phyloP scores from a whole-genome alignment of 1,140 invertebrate species.

The Popillia japonica region DNA sequence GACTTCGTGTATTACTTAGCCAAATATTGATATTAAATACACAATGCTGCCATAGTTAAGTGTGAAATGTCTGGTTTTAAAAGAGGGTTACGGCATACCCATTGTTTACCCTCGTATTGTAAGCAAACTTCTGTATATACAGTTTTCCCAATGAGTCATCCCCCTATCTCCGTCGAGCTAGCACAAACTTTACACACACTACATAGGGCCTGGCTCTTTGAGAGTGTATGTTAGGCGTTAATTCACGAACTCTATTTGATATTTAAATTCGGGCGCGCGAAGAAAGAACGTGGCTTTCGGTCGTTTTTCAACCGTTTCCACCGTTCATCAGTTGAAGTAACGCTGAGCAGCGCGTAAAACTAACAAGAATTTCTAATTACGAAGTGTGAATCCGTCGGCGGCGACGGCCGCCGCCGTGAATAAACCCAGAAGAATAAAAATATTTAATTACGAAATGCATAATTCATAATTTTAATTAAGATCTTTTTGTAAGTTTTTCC shows the following conservation, averaged over 20 bases:
- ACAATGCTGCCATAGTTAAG: slow-evolving; percentile 31
- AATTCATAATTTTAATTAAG: slow-evolving; percentile 40
- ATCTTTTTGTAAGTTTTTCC: slow-evolving; percentile 36
- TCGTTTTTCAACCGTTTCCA: slow-evolving; percentile 15
- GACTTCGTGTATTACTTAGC: slow-evolving; percentile 1
- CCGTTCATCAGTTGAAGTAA: not conserved
- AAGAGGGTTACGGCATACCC: slow-evolving; percentile 28
- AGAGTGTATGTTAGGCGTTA: slow-evolving; percentile 29
- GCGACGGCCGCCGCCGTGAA: not conserved
- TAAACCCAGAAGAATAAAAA: slow-evolving; percentile 35
- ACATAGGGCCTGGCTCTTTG: not conserved
- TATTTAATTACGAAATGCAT: slow-evolving; percentile 39
- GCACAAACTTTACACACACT: not conserved
- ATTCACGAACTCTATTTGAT: slow-evolving; percentile 32
- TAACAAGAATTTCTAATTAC: slow-evolving; percentile 35
- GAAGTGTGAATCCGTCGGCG: slow-evolving; percentile 19
- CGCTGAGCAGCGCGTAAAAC: slow-evolving; percentile 11
- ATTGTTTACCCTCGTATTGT: slow-evolving; percentile 36
- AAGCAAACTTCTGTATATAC: slow-evolving; percentile 38
- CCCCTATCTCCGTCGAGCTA: not conserved
- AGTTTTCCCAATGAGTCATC: slow-evolving; percentile 33
- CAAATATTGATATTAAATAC: slow-evolving; percentile 29
- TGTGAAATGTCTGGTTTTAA: slow-evolving; percentile 29
- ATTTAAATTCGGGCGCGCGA: slow-evolving; percentile 33
- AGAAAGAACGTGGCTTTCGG: not conserved